These are phyloP conservation scores for Chiroxiphia lanceolata DNA, from an alignment of 2,797 vertebrate genomes.

Conservation along the genomic window DNA sequence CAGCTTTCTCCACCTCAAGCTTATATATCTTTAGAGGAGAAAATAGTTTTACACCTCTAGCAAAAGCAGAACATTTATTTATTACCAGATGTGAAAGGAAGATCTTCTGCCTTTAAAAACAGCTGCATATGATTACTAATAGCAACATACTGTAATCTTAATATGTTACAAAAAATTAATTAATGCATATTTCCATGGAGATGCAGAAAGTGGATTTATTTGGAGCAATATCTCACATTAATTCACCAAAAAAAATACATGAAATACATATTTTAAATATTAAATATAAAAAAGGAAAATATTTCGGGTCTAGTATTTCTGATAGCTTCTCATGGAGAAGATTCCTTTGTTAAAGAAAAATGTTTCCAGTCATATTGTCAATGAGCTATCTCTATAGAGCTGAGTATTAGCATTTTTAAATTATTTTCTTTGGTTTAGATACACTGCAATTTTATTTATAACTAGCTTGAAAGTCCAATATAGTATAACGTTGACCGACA, in stretches of 20 bases:
- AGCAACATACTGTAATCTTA: background rate
- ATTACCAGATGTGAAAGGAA: background rate
- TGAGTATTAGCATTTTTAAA: background rate
- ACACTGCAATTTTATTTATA: rapidly evolving
- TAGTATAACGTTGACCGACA: background rate
- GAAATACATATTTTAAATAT: background rate
- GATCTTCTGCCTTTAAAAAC: background rate
- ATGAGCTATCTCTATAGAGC: background rate
- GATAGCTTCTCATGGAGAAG: background rate
- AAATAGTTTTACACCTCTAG: background rate
- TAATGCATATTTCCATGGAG: background rate
- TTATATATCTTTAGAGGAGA: background rate
- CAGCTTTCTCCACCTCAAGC: background rate
- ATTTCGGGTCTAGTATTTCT: background rate
- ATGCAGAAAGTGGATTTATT: background rate
- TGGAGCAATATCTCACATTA: background rate
- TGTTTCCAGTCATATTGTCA: background rate
- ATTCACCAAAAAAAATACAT: background rate
- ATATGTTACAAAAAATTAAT: background rate
- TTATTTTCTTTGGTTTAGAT: background rate
- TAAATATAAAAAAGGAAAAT: background rate
- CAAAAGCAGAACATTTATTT: background rate
- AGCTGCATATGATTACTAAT: background rate
- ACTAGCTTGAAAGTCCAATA: background rate
- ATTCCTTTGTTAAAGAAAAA: background rate